Percentiles rank a stretch among this genome's conserved stretches.
Evolutionary conservation across 1,140 invertebrate species (phyloP).

Genomic region (Panonychus citri): DNA sequence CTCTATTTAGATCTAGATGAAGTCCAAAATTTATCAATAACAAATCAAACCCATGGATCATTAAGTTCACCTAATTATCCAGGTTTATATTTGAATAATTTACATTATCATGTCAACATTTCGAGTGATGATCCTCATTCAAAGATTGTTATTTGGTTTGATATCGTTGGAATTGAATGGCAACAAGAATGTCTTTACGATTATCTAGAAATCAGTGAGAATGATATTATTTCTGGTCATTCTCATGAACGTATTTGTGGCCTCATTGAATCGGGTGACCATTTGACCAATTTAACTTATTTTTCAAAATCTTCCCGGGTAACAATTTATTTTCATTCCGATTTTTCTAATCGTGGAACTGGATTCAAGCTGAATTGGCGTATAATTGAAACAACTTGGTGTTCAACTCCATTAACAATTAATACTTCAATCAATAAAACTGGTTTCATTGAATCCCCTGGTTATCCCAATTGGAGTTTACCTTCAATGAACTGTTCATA

Average conservation of each 20-base stretch:
- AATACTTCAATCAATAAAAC: conserved; percentile 1
- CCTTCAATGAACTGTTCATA: conserved; percentile 38
- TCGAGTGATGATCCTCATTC: conserved; percentile 30
- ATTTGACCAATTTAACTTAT: conserved; percentile 19
- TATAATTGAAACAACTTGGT: conserved; percentile 38
- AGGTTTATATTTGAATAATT: conserved; percentile 36
- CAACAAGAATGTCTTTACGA: conserved; percentile 52
- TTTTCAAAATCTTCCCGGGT: conserved; percentile 34
- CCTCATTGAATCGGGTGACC: not conserved
- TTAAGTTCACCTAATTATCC: conserved; percentile 13
- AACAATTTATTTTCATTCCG: conserved; percentile 38
- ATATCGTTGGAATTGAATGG: conserved; percentile 39
- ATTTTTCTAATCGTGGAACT: conserved; percentile 37
- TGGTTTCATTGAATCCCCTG: conserved; percentile 30
- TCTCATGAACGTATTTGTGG: not conserved
- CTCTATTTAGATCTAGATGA: not conserved
- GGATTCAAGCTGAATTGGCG: conserved; percentile 40
- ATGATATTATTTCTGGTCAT: conserved; percentile 5
- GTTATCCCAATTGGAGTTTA: conserved; percentile 40
- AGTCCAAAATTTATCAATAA: conserved; percentile 6
- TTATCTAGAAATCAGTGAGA: conserved; percentile 32
- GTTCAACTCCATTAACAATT: conserved; percentile 17
- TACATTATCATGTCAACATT: conserved; percentile 37
- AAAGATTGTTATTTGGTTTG: conserved; percentile 37
- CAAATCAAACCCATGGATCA: conserved; percentile 4